A percentile compares a stretch with the other conserved stretches of the same genome.
phyloP scores from a whole-genome alignment of 1,140 invertebrate species.

The Drosophila quadrilineata region DNA sequence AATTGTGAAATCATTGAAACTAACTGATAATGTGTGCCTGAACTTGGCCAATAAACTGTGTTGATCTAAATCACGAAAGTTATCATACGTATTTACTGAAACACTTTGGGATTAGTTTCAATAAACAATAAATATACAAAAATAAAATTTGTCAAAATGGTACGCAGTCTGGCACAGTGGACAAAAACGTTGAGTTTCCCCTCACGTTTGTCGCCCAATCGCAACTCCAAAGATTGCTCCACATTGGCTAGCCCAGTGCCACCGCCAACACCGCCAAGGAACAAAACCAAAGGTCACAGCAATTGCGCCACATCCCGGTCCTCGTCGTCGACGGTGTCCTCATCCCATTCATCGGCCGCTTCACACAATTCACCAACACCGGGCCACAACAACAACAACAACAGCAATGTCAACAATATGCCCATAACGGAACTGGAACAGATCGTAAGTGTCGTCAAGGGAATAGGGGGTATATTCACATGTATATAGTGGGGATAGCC shows the following conservation, averaged over 20 bases:
- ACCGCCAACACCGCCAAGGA: slow-evolving; percentile 82
- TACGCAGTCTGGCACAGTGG: slow-evolving; percentile 92
- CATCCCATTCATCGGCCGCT: slow-evolving; percentile 64
- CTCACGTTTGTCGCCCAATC: slow-evolving; percentile 89
- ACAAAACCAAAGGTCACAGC: slow-evolving; percentile 74
- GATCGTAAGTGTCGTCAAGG: slow-evolving; percentile 83
- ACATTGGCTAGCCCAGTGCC: slow-evolving; percentile 82
- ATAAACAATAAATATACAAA: slow-evolving; percentile 12
- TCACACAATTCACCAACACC: slow-evolving; percentile 63
- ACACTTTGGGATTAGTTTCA: slow-evolving; percentile 67
- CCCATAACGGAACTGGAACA: slow-evolving; percentile 85
- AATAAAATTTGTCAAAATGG: slow-evolving; percentile 88
- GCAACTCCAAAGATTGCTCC: slow-evolving; percentile 87
- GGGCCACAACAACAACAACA: slow-evolving; percentile 80
- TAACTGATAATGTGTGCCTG: slow-evolving; percentile 25
- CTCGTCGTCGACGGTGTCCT: slow-evolving; percentile 82
- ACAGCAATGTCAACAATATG: slow-evolving; percentile 71
- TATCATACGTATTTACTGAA: slow-evolving; percentile 37
- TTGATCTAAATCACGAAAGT: background rate
- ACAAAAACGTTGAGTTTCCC: slow-evolving; percentile 93
- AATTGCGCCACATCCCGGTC: slow-evolving; percentile 77
- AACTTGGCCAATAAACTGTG: slow-evolving; percentile 30
- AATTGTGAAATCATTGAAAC: slow-evolving; percentile 42
- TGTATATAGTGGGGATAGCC: no score
- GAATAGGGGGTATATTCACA: background rate